Evolutionary conservation across 2,888 invertebrate genomes (phyloP).

Genomic region (Drosophila algonquin): DNA sequence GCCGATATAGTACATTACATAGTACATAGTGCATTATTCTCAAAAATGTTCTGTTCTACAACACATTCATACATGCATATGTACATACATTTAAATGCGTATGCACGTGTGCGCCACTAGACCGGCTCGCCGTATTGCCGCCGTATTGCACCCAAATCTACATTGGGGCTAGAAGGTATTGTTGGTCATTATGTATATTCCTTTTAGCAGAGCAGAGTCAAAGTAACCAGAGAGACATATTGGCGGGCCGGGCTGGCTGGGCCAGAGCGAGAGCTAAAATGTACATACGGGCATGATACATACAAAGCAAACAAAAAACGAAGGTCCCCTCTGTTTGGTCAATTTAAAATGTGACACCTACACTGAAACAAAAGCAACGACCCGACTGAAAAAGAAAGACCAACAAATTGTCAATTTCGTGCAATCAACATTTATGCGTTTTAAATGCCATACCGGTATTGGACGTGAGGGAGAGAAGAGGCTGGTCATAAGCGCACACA

Average conservation of each 20-base stretch:
- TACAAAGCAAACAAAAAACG: conserved; percentile 48
- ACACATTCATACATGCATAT: neutral
- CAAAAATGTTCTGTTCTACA: neutral
- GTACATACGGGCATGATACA: conserved; percentile 1
- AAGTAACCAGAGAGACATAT: neutral
- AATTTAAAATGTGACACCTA: conserved; percentile 66
- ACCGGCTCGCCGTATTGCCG: neutral
- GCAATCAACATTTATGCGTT: conserved; percentile 79
- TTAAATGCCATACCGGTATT: conserved; percentile 54
- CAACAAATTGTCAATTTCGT: conserved; percentile 66
- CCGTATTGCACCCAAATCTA: neutral
- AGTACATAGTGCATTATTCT: too few species aligned
- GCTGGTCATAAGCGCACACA: conserved; percentile 56
- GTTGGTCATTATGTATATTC: neutral
- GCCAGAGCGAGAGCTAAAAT: neutral
- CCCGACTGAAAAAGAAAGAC: conserved; percentile 19
- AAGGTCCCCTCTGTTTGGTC: conserved; percentile 62
- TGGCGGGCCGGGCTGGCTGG: neutral
- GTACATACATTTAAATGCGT: too few species aligned
- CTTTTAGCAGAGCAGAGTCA: neutral
- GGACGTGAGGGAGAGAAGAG: conserved; percentile 48
- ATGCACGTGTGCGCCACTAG: neutral
- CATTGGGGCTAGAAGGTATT: neutral
- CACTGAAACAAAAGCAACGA: conserved; percentile 25
- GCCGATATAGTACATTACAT: too few species aligned